Evolutionary conservation across 2,888 invertebrate species (phyloP).

Genomic region (Cheilosia vulpina): DNA sequence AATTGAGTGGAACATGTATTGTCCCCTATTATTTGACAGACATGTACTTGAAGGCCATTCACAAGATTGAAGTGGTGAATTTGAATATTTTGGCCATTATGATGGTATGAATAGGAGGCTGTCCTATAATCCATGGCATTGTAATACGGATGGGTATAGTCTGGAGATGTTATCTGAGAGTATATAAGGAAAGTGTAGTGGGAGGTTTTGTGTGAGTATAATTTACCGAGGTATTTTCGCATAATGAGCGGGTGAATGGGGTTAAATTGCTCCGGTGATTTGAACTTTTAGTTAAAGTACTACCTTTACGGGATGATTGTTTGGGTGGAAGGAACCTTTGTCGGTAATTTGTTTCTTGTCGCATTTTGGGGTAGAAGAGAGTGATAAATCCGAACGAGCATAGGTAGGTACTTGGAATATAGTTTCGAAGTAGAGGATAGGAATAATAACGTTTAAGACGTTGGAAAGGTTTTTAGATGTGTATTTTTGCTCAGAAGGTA

Average conservation of each 20-base stretch:
- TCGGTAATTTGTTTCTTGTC: slow-evolving; percentile 3
- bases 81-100: slow-evolving; percentile 53
- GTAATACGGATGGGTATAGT: slow-evolving; percentile 2
- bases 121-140: slow-evolving; percentile 17
- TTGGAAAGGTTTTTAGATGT: no score
- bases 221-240: background rate
- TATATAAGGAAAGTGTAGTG: background rate
- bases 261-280: slow-evolving; percentile 37
- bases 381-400: background rate
- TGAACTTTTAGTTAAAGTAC: slow-evolving; percentile 21
- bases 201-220: slow-evolving; percentile 23
- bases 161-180: slow-evolving; percentile 23
- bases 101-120: slow-evolving; percentile 15
- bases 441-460: background rate
- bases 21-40: slow-evolving; percentile 69
- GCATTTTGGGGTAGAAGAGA: background rate
- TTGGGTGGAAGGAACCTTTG: background rate
- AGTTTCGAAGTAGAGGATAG: background rate
- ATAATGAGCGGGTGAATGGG: slow-evolving; percentile 41
- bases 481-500: no score
- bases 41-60: slow-evolving; percentile 69
- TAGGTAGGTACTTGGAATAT: background rate
- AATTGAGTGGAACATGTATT: slow-evolving; percentile 73
- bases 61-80: slow-evolving; percentile 60
- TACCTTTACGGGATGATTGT: slow-evolving; percentile 11